phyloP scores from a whole-genome alignment of 2,797 vertebrate genomes.

The Numenius phaeopus region DNA sequence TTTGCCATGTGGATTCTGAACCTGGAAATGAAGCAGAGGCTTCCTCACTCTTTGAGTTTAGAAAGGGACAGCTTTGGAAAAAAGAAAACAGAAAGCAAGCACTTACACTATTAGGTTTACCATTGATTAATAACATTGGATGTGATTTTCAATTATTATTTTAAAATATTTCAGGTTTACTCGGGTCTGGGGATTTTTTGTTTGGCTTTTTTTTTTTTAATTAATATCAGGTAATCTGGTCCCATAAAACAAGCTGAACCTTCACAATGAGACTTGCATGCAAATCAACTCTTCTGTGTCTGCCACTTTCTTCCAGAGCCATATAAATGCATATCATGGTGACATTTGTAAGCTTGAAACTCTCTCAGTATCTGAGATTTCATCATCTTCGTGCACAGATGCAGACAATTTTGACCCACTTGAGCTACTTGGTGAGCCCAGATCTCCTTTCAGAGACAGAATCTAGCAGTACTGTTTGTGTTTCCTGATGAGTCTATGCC shows the following conservation, averaged over 20 bases:
- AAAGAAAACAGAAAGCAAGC: not conserved
- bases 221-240: not conserved
- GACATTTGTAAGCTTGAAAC: not conserved
- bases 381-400: not conserved
- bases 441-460: not conserved
- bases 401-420: not conserved
- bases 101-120: not conserved
- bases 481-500: not conserved
- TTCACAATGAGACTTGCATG: not conserved
- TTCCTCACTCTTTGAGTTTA: not conserved
- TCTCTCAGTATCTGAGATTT: not conserved
- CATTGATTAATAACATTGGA: not conserved
- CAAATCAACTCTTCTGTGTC: not conserved
- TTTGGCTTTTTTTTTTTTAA: not conserved
- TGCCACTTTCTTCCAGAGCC: not conserved
- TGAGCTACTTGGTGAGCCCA: not conserved
- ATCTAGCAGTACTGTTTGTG: not conserved
- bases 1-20: not conserved
- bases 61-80: not conserved
- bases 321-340: not conserved
- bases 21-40: not conserved
- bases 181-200: not conserved
- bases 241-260: not conserved
- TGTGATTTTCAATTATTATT: not conserved
- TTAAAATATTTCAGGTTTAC: not conserved